Conservation (phyloP, 1,140 invertebrate genomes). For the Thrips palmi region DNA sequence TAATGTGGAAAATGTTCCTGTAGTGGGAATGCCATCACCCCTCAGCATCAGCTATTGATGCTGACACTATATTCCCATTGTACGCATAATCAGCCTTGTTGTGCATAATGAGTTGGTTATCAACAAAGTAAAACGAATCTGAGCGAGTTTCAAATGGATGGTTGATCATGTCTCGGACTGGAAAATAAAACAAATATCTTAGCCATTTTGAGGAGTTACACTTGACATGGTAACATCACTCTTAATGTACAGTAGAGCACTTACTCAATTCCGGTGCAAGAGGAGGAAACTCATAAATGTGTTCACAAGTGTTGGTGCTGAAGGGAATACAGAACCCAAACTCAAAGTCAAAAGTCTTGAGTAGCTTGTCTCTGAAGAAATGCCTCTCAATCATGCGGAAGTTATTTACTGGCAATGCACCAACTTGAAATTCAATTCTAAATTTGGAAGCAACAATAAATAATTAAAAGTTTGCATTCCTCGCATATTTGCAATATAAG, state of each 20-base stretch:
- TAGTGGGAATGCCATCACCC: too few species aligned
- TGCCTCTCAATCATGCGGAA: constrained; percentile 98
- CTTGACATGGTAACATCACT: constrained; percentile 1
- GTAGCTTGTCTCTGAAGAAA: constrained; percentile 80
- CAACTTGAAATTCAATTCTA: constrained; percentile 93
- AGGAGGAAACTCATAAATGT: constrained; percentile 96
- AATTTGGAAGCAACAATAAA: constrained; percentile 17
- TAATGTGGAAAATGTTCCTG: too few species aligned
- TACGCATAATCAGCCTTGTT: constrained; percentile 98
- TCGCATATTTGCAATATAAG: too few species aligned
- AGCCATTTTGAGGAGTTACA: constrained; percentile 1
- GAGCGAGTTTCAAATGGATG: constrained; percentile 92
- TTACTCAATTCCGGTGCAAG: constrained; percentile 72
- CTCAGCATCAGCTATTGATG: too few species aligned
- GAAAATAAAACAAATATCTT: constrained; percentile 19
- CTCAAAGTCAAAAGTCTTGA: constrained; percentile 99
- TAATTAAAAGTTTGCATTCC: neutral
- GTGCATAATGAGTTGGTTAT: constrained; percentile 93
- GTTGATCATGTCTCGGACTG: constrained; percentile 92
- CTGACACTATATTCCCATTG: too few species aligned
- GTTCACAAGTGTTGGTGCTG: constrained; percentile 93
- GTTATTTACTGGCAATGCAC: constrained; percentile 75
- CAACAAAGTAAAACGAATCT: constrained; percentile 98
- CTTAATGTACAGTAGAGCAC: constrained; percentile 15
- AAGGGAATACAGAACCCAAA: constrained; percentile 98